A percentile compares a stretch with the other conserved stretches of the same genome.
phyloP scores from a whole-genome alignment of 2,113 vertebrate species.

The Python bivittatus region DNA sequence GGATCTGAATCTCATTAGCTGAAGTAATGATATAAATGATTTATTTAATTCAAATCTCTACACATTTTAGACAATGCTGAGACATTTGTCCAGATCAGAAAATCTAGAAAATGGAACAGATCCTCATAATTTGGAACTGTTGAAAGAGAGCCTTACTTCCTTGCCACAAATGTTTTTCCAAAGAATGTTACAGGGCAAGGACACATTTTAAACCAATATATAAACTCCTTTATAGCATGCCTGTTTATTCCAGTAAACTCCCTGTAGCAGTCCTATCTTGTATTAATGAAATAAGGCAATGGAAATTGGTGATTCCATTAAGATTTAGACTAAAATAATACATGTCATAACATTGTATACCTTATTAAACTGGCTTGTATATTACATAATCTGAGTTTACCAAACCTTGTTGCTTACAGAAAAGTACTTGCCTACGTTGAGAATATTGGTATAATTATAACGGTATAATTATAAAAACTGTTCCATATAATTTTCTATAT shows the following conservation, averaged over 20 bases:
- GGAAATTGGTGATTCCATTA: neutral
- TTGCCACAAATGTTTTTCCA: neutral
- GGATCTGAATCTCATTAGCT: neutral
- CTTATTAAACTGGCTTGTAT: neutral
- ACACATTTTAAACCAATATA: neutral
- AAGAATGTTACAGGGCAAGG: neutral
- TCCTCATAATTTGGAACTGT: conserved; percentile 8
- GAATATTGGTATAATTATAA: neutral
- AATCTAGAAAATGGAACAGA: neutral
- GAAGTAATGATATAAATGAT: neutral
- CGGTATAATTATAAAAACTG: neutral
- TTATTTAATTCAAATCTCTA: neutral
- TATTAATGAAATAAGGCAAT: neutral
- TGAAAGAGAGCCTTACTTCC: neutral
- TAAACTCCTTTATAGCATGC: neutral
- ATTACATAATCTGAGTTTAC: neutral
- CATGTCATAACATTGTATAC: neutral
- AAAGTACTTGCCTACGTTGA: neutral
- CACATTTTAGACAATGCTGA: neutral
- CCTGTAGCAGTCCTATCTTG: neutral
- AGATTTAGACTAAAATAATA: neutral
- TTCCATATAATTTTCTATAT: neutral
- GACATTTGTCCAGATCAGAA: neutral
- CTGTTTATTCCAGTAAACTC: neutral
- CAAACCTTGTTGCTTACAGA: neutral